Conservation (phyloP, 2,113 vertebrate species). For the Tenrec ecaudatus region DNA sequence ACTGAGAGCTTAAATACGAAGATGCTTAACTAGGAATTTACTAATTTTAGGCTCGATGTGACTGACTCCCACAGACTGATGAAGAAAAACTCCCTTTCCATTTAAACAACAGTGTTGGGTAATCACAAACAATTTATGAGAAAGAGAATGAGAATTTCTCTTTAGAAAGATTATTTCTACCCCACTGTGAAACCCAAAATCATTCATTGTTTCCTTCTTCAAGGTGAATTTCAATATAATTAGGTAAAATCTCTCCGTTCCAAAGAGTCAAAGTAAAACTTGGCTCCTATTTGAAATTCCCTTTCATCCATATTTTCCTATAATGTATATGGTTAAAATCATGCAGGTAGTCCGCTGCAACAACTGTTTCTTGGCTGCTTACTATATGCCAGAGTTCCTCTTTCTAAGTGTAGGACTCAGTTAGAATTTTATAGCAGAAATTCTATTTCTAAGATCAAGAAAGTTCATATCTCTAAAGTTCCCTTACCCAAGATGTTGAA, state of each 20-base stretch:
- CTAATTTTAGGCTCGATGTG: slow-evolving; percentile 11
- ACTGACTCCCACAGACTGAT: slow-evolving; percentile 22
- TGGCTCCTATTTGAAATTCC: slow-evolving; percentile 40
- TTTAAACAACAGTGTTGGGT: neutral
- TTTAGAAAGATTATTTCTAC: neutral
- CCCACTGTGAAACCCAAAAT: slow-evolving; percentile 24
- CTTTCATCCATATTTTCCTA: slow-evolving; percentile 55
- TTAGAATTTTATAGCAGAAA: neutral
- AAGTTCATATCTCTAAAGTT: neutral
- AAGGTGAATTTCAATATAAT: slow-evolving; percentile 52
- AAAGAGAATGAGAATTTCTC: slow-evolving; percentile 32
- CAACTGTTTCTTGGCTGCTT: slow-evolving; percentile 34
- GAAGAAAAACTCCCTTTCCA: slow-evolving; percentile 40
- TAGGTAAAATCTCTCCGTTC: slow-evolving; percentile 38
- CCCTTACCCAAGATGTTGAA: slow-evolving; percentile 38
- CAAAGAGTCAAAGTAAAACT: slow-evolving; percentile 57
- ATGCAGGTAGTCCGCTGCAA: slow-evolving; percentile 25
- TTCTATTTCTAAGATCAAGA: slow-evolving; percentile 15
- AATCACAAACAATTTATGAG: slow-evolving; percentile 34
- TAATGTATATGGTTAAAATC: slow-evolving; percentile 32
- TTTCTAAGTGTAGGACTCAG: neutral
- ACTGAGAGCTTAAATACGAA: slow-evolving; percentile 26
- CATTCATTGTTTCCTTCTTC: slow-evolving; percentile 13
- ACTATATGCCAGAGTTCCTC: neutral
- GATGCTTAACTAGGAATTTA: slow-evolving; percentile 16